A percentile compares a stretch with the other conserved stretches of the same genome.
Evolutionary conservation across 37 sponge, comb jelly and placozoan genomes (phyloP).

Genomic region (Ephydatia muelleri): DNA sequence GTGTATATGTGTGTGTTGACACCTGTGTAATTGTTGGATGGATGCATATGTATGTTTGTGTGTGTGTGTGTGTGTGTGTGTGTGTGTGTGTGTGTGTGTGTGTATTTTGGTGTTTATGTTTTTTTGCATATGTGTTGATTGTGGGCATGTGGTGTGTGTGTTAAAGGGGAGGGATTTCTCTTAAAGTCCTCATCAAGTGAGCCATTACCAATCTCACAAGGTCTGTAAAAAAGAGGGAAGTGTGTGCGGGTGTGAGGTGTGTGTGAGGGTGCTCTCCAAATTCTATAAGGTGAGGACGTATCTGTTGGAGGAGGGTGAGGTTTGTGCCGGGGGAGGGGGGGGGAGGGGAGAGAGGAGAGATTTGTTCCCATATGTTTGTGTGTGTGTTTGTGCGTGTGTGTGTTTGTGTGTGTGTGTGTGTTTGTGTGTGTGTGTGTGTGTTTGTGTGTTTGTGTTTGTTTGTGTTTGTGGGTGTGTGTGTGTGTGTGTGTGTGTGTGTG

Average conservation of each 20-base stretch:
- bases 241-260: too few species aligned
- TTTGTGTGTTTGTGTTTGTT: background rate
- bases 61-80: slow-evolving; percentile 2
- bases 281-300: too few species aligned
- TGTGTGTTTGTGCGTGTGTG: background rate
- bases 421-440: background rate
- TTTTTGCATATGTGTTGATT: too few species aligned
- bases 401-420: background rate
- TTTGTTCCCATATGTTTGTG: background rate
- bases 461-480: background rate
- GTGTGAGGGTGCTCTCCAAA: too few species aligned
- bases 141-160: too few species aligned
- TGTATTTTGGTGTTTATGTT: background rate
- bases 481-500: slow-evolving; percentile 36
- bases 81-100: background rate
- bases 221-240: too few species aligned
- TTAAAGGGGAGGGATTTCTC: background rate
- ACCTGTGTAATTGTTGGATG: too few species aligned
- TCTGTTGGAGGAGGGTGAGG: too few species aligned
- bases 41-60: background rate
- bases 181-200: too few species aligned
- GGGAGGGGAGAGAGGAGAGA: background rate
- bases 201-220: too few species aligned
- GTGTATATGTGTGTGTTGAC: background rate
- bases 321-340: too few species aligned